Percentiles rank a stretch among this genome's conserved stretches.
These are phyloP conservation scores for Limanda limanda DNA, from an alignment of 2,113 vertebrate genomes.

Conservation along the genomic window DNA sequence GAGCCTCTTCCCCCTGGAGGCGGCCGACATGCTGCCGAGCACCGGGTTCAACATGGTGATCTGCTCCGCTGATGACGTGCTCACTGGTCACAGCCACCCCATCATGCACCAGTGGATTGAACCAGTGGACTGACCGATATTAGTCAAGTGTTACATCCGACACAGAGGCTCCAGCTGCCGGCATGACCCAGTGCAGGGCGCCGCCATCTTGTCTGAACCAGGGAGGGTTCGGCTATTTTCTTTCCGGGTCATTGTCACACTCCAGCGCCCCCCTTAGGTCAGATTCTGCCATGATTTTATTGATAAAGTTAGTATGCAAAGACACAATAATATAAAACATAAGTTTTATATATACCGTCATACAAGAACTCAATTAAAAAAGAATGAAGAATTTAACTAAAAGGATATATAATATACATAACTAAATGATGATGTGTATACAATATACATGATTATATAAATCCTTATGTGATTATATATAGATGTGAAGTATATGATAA, in stretches of 20 bases:
- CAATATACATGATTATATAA: too few species aligned
- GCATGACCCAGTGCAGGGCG: not conserved
- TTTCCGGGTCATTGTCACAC: constrained; percentile 43
- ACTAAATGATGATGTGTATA: too few species aligned
- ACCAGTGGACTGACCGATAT: too few species aligned
- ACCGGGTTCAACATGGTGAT: constrained; percentile 27
- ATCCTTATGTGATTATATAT: too few species aligned
- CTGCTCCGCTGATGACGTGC: not conserved
- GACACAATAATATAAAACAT: too few species aligned
- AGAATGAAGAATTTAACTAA: not conserved
- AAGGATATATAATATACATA: not conserved
- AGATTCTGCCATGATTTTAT: not conserved
- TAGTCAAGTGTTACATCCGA: not conserved
- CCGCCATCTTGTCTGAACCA: constrained; percentile 59
- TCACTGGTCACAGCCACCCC: not conserved
- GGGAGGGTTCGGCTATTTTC: not conserved
- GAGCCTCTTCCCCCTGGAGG: constrained; percentile 35
- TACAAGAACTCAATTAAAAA: too few species aligned
- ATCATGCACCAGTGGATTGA: not conserved
- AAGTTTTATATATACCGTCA: too few species aligned
- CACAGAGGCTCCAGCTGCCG: not conserved
- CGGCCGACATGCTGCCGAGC: constrained; percentile 10
- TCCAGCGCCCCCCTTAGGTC: constrained; percentile 28
- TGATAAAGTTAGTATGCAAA: too few species aligned
- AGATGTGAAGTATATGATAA: too few species aligned